Evolutionary conservation across 2,888 invertebrate genomes (phyloP).

Genomic region (Cantharis flavilabris): DNA sequence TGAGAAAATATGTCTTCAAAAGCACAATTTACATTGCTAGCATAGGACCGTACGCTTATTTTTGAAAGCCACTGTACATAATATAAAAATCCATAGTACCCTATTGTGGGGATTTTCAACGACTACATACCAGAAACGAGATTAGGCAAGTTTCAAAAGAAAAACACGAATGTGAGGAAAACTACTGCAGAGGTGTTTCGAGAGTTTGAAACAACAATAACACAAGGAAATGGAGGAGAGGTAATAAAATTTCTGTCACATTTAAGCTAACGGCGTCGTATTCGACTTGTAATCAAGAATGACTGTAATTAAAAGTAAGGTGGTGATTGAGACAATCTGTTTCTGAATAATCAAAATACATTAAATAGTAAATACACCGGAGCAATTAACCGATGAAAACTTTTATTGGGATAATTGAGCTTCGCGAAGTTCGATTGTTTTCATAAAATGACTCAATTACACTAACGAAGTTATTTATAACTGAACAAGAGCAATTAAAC

Average conservation of each 20-base stretch:
- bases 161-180: not conserved
- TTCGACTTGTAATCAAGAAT: not conserved
- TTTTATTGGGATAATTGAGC: not conserved
- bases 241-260: not conserved
- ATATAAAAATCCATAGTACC: too few relatives aligned
- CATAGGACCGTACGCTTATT: too few relatives aligned
- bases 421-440: not conserved
- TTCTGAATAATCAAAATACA: not conserved
- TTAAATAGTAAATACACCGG: not conserved
- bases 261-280: not conserved
- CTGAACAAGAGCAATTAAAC: not conserved
- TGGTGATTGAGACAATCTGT: not conserved
- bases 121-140: not conserved
- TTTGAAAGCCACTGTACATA: too few relatives aligned
- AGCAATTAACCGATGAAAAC: not conserved
- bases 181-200: not conserved
- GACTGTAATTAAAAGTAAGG: not conserved
- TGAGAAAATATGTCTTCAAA: too few relatives aligned
- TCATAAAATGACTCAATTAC: not conserved
- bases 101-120: not conserved
- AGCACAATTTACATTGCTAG: too few relatives aligned
- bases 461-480: not conserved
- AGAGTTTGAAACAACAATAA: not conserved
- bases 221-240: not conserved
- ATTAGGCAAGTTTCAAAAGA: not conserved